Conservation (phyloP, 2,113 vertebrate species). For the Podarcis cretensis region DNA sequence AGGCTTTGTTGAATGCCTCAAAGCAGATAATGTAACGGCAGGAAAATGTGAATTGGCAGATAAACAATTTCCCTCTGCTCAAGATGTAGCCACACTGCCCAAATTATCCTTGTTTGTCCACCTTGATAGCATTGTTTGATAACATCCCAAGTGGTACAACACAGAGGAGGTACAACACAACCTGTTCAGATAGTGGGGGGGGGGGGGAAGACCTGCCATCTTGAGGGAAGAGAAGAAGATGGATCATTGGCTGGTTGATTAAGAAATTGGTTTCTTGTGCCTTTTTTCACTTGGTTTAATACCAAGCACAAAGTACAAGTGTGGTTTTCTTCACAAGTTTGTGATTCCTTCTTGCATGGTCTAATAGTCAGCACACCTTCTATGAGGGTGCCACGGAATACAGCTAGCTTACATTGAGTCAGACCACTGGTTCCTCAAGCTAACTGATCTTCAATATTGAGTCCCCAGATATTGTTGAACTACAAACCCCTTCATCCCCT, state of each 20-base stretch:
- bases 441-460: too few species aligned
- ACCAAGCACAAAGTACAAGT: not conserved
- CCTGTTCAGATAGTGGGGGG: not conserved
- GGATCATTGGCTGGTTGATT: not conserved
- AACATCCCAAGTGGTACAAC: conserved; percentile 28
- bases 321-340: not conserved
- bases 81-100: conserved; percentile 13
- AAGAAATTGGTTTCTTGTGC: not conserved
- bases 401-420: too few species aligned
- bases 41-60: conserved; percentile 58
- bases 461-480: too few species aligned
- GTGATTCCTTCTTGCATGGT: not conserved
- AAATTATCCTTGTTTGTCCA: conserved; percentile 31
- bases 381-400: not conserved
- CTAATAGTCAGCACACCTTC: not conserved
- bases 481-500: too few species aligned
- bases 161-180: not conserved
- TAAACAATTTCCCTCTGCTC: conserved; percentile 59
- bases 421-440: too few species aligned
- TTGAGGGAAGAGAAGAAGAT: not conserved
- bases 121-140: not conserved
- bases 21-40: conserved; percentile 50
- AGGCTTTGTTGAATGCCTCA: conserved; percentile 42
- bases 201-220: not conserved
- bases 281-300: not conserved